These are phyloP conservation scores for Chymomyza caudatula DNA, from an alignment of 2,888 invertebrate species.

Conservation along the genomic window DNA sequence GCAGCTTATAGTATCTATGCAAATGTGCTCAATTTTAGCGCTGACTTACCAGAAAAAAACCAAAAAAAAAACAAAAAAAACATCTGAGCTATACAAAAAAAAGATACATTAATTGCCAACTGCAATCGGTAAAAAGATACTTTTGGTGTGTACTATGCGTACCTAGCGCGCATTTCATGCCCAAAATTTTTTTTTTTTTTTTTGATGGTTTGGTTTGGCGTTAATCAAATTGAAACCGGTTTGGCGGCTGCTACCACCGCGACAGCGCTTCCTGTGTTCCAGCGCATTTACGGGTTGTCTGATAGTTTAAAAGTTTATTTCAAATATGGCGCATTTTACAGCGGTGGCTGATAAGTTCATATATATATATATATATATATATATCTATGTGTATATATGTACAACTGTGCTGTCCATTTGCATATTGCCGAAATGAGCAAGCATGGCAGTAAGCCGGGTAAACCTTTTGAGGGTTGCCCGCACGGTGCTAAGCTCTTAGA, in stretches of 20 bases:
- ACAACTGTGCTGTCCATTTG: constrained; percentile 40
- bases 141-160: background rate
- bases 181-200: constrained; percentile 6
- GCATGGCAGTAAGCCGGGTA: constrained; percentile 28
- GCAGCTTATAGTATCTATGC: background rate
- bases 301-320: constrained; percentile 63
- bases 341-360: background rate
- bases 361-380: background rate
- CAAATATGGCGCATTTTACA: constrained; percentile 56
- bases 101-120: constrained; percentile 36
- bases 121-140: constrained; percentile 26
- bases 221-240: constrained; percentile 71
- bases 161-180: constrained; percentile 19
- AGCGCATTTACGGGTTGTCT: constrained; percentile 20
- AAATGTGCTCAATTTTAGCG: constrained; percentile 27
- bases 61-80: constrained; percentile 4
- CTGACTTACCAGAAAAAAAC: constrained; percentile 6
- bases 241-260: constrained; percentile 10
- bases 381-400: constrained; percentile 3
- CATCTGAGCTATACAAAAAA: constrained; percentile 1
- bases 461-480: constrained; percentile 45
- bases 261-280: background rate
- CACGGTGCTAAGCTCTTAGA: constrained; percentile 43
- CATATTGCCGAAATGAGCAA: constrained; percentile 66
- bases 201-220: constrained; percentile 31